Evolutionary conservation across 1,140 invertebrate genomes (phyloP), one percentile per base, ranked within the genome.

Genomic region (Nylanderia fulva): DNA sequence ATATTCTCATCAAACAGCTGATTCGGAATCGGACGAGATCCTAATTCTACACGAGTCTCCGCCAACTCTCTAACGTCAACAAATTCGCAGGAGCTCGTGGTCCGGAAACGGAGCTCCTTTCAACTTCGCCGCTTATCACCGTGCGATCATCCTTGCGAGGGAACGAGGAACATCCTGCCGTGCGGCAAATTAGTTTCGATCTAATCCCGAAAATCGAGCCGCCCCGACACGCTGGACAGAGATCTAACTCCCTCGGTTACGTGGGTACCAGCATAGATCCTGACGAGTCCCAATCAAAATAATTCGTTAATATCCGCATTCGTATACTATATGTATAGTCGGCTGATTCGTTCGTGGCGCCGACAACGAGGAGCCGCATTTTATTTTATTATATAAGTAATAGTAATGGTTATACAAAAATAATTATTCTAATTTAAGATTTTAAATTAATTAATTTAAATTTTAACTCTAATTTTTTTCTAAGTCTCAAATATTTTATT

Each of bases 111-210:
- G 45, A n/a, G 45, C 24, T 84, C 45, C 85, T 90, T 89, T 85
- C 74, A 90, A 85, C 71, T 75, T 18, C 24, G 88, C 88, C 88
- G 88, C 80, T 88, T 88, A 88, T 89, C 88, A 82, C 76, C 88
- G 85, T 85, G 80, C 64, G 69, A 89, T 90, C 84, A 89, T 90
- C 84, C 88, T 89, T 85, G 33, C 58, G 82, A 90, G 88, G 61
- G 82, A 90, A 87, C 63, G 87, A 89, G 82, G 64, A 84, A 89
- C 88, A 89, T 90, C 88, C 88, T 89, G 85, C 72, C 45, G 79
- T 68, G 76, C 71, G 60, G 58, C 63, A 74, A 89, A 89, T 89
- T 89, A 89, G 86, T 84, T n/a, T 54, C 83, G 71, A 48, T 64
- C 75, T 87, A 83, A 64, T 52, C 45, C 63, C 85, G 64, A 71